Percentiles rank a stretch among this genome's conserved stretches.
Evolutionary conservation across 2,888 invertebrate species (phyloP).

Genomic region (Hydropsyche betteni): DNA sequence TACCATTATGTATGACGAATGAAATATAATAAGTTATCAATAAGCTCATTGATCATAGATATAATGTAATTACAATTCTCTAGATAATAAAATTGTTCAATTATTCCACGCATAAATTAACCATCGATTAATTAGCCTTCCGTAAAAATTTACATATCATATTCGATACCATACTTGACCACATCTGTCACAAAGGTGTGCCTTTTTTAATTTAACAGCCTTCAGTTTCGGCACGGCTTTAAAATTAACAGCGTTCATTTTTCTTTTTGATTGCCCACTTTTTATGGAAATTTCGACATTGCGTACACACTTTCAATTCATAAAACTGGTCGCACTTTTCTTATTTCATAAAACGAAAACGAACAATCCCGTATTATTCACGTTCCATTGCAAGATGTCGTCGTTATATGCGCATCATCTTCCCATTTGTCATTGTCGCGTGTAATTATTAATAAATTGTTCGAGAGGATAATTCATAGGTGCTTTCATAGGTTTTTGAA

Average conservation of each 20-base stretch:
- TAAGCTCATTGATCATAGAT: too few species aligned
- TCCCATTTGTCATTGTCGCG: slow-evolving; percentile 6
- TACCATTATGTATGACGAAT: too few species aligned
- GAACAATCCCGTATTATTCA: too few species aligned
- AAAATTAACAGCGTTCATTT: slow-evolving; percentile 38
- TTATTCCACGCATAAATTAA: too few species aligned
- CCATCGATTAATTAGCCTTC: too few species aligned
- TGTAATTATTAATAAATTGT: slow-evolving; percentile 19
- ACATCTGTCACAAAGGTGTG: slow-evolving; percentile 30
- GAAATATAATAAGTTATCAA: too few species aligned
- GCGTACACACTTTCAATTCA: slow-evolving; percentile 10
- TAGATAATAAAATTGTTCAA: too few species aligned
- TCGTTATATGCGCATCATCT: slow-evolving; percentile 4
- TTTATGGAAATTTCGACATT: slow-evolving; percentile 37
- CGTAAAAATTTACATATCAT: too few species aligned
- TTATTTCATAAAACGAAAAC: background rate
- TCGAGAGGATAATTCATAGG: slow-evolving; percentile 7
- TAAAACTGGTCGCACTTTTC: slow-evolving; percentile 3
- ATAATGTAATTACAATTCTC: too few species aligned
- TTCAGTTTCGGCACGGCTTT: slow-evolving; percentile 34
- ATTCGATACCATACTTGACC: background rate
- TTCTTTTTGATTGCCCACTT: slow-evolving; percentile 38
- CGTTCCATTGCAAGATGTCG: background rate
- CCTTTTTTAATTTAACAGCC: slow-evolving; percentile 37
- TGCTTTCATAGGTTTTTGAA: background rate